phyloP scores from a whole-genome alignment of 1,140 invertebrate species.

The Linepithema humile region DNA sequence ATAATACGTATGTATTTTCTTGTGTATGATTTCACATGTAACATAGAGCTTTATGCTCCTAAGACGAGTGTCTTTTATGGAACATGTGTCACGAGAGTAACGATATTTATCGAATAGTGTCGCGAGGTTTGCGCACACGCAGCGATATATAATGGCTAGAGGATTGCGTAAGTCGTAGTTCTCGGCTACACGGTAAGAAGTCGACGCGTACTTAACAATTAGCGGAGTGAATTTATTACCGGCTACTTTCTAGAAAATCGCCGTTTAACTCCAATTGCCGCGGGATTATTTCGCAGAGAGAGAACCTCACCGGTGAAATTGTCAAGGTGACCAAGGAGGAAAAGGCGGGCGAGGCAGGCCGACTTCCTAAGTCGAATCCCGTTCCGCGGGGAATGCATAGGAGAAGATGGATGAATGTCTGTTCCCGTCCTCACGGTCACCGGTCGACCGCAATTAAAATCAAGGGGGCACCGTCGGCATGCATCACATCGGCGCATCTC shows the following conservation, averaged over 20 bases:
- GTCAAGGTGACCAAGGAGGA: constrained; percentile 26
- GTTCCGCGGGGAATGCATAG: constrained; percentile 18
- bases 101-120: neutral
- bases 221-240: constrained; percentile 47
- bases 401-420: neutral
- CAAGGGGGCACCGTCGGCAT: neutral
- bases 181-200: constrained; percentile 18
- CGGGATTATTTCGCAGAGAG: constrained; percentile 14
- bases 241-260: constrained; percentile 59
- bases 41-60: neutral
- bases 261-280: constrained; percentile 54
- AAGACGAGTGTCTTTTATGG: neutral
- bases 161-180: neutral
- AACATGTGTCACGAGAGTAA: neutral
- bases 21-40: neutral
- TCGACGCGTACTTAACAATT: constrained; percentile 43
- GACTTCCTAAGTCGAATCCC: constrained; percentile 50
- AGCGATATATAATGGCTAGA: neutral
- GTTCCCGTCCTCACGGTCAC: neutral
- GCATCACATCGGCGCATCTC: constrained; percentile 6
- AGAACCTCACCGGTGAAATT: constrained; percentile 53
- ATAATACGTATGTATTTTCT: neutral
- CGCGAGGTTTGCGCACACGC: neutral
- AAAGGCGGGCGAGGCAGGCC: neutral
- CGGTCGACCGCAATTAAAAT: constrained; percentile 37